Conservation (phyloP, 2,888 invertebrate genomes). For the Campopleginae sp. region DNA sequence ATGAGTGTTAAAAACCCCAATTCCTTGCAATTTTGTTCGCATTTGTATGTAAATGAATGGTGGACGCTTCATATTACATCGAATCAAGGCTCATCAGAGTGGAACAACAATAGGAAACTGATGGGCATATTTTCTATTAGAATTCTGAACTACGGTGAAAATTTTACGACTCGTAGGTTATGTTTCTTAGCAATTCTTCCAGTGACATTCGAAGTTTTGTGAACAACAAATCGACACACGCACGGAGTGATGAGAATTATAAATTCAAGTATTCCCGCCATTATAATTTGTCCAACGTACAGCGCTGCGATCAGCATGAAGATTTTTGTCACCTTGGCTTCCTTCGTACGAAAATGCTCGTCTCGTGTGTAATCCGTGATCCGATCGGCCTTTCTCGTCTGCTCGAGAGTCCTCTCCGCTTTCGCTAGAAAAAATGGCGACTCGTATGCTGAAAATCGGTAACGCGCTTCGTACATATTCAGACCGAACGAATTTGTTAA, state of each 20-base stretch:
- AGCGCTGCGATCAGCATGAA: neutral
- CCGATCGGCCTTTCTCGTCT: slow-evolving; percentile 40
- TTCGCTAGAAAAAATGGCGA: slow-evolving; percentile 81
- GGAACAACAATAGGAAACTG: neutral
- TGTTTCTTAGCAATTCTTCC: neutral
- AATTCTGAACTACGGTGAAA: neutral
- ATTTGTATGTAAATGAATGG: neutral
- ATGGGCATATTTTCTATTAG: neutral
- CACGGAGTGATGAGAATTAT: neutral
- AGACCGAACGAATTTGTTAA: slow-evolving; percentile 79
- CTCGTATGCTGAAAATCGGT: slow-evolving; percentile 82
- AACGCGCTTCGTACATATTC: slow-evolving; percentile 80
- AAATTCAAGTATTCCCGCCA: neutral
- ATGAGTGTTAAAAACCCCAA: neutral
- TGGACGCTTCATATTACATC: neutral
- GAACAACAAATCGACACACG: neutral
- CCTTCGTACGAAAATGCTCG: neutral
- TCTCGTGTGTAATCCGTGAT: slow-evolving; percentile 9
- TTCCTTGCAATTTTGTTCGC: neutral
- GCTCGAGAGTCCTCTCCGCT: slow-evolving; percentile 47
- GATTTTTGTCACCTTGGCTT: neutral
- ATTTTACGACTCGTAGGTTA: neutral
- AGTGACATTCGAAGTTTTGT: neutral
- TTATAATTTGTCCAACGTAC: neutral
- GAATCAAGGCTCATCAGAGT: neutral